phyloP scores from a whole-genome alignment of 2,797 vertebrate genomes.

The Caiman crocodilus region DNA sequence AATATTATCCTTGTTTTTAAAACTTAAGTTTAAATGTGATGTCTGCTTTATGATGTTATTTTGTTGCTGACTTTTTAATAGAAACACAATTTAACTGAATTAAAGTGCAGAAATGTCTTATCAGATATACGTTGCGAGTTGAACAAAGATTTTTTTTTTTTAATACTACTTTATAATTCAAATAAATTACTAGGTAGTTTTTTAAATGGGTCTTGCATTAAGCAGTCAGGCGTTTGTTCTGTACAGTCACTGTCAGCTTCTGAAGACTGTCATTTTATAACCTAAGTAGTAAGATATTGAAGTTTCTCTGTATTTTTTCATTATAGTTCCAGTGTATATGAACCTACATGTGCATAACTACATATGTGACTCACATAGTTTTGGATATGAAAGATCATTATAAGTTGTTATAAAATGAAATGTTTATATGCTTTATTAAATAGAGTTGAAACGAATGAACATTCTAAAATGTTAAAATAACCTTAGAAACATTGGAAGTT shows the following conservation, averaged over 20 bases:
- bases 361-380: not conserved
- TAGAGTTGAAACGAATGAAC: not conserved
- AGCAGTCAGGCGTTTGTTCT: not conserved
- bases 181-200: not conserved
- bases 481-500: not conserved
- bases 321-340: not conserved
- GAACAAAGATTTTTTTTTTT: not conserved
- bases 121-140: not conserved
- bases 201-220: not conserved
- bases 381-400: conserved; percentile 19
- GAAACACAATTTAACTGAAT: not conserved
- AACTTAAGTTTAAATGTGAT: not conserved
- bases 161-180: not conserved
- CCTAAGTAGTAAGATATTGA: not conserved
- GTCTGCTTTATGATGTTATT: not conserved
- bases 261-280: not conserved
- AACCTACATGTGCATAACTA: not conserved
- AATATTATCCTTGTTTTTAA: not conserved
- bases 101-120: not conserved
- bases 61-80: not conserved
- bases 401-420: conserved; percentile 14
- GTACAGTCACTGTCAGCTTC: no score
- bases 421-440: not conserved
- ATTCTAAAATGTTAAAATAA: not conserved
- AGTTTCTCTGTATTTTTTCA: not conserved